phyloP scores from a whole-genome alignment of 2,888 invertebrate species.

The Iselma pallidipennis region DNA sequence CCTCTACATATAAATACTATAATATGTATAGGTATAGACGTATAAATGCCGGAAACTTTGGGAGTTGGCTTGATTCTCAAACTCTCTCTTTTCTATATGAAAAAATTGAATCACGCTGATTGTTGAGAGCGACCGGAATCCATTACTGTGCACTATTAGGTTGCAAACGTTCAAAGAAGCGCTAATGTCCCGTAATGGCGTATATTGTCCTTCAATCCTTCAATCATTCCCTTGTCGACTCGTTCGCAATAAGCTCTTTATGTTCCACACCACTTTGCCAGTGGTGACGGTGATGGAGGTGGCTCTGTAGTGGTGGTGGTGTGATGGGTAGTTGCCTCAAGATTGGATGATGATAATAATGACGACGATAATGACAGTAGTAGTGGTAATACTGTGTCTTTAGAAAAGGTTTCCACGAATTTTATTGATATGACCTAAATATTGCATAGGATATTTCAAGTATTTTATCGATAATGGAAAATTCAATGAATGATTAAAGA shows the following conservation, averaged over 20 bases:
- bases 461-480: neutral
- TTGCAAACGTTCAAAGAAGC: slow-evolving; percentile 54
- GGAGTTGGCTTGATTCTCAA: slow-evolving; percentile 36
- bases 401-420: neutral
- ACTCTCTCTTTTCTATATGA: slow-evolving; percentile 34
- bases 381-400: neutral
- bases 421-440: neutral
- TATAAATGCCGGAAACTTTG: neutral
- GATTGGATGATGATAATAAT: neutral
- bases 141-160: slow-evolving; percentile 51
- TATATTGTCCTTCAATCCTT: slow-evolving; percentile 53
- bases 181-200: slow-evolving; percentile 54
- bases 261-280: slow-evolving; percentile 33
- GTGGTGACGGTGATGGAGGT: neutral
- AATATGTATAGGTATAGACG: too few species aligned
- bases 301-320: neutral
- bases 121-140: slow-evolving; percentile 53
- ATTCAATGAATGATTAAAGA: neutral
- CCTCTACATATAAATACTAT: neutral
- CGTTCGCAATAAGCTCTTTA: slow-evolving; percentile 50
- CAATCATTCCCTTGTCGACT: slow-evolving; percentile 44
- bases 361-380: neutral
- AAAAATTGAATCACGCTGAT: slow-evolving; percentile 54
- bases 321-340: neutral
- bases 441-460: neutral